A percentile compares a stretch with the other conserved stretches of the same genome.
phyloP scores from a whole-genome alignment of 2,888 invertebrate species.

The Andrena praecox region DNA sequence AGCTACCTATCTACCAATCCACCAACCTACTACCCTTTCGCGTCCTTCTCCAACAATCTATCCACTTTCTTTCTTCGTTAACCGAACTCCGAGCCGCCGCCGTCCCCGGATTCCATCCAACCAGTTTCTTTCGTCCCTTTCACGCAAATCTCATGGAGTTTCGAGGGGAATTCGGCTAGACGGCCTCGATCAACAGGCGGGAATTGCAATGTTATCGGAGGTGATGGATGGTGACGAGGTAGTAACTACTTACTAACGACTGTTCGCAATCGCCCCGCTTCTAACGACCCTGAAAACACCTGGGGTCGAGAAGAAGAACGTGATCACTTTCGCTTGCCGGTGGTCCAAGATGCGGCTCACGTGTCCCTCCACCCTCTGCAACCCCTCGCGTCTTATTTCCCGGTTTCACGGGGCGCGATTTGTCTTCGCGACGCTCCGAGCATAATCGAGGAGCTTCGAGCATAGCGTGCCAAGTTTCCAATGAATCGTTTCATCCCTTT shows the following conservation, averaged over 20 bases:
- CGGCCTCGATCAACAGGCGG: conserved; percentile 9
- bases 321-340: conserved; percentile 24
- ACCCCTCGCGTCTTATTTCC: conserved; percentile 8
- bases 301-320: conserved; percentile 26
- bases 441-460: neutral
- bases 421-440: conserved; percentile 14
- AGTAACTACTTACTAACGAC: neutral
- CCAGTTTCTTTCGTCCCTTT: neutral
- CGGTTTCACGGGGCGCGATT: conserved; percentile 23
- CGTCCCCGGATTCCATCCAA: neutral
- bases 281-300: conserved; percentile 32
- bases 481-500: neutral
- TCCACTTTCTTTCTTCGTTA: conserved; percentile 33
- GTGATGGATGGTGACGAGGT: no score
- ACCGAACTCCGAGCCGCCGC: conserved; percentile 4
- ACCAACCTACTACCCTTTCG: conserved; percentile 50
- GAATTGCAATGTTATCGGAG: conserved; percentile 5
- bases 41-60: conserved; percentile 17
- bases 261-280: neutral
- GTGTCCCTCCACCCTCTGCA: conserved; percentile 21
- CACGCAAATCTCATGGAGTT: no score
- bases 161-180: neutral
- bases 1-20: conserved; percentile 69
- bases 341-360: conserved; percentile 24
- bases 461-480: neutral